A percentile compares a stretch with the other conserved stretches of the same genome.
These are phyloP conservation scores for Neuroterus valhalla DNA, from an alignment of 1,140 invertebrate species.

Conservation along the genomic window DNA sequence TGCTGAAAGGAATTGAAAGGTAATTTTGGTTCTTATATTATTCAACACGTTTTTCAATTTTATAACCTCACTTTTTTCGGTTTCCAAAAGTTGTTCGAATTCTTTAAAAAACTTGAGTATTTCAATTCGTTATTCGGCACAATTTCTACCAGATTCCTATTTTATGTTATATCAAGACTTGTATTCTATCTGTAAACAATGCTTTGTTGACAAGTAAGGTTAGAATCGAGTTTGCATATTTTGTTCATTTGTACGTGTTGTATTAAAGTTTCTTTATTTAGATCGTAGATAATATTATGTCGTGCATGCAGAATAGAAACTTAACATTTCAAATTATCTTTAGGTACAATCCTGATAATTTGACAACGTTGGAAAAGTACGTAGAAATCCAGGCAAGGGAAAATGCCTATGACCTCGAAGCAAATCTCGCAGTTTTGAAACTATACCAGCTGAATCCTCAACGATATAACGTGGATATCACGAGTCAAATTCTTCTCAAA, in stretches of 20 bases:
- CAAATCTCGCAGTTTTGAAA: slow-evolving; percentile 94
- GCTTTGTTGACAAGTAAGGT: background rate
- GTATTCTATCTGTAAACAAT: background rate
- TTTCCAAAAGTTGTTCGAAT: background rate
- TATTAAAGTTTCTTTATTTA: background rate
- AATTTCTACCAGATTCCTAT: slow-evolving; percentile 2
- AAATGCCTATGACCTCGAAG: slow-evolving; percentile 96
- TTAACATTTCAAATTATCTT: slow-evolving; percentile 44
- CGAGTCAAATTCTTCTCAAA: slow-evolving; percentile 91
- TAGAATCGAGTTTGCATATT: background rate
- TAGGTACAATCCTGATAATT: slow-evolving; percentile 96
- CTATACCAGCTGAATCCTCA: slow-evolving; percentile 96
- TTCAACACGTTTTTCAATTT: background rate
- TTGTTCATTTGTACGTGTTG: background rate
- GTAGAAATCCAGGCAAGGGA: slow-evolving; percentile 94
- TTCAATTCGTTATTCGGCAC: background rate
- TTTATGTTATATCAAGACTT: background rate
- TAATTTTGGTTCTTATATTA: slow-evolving; percentile 63
- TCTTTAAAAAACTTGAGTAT: background rate
- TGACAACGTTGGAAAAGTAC: slow-evolving; percentile 91
- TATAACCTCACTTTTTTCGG: background rate
- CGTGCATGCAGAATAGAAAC: background rate
- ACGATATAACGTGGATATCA: slow-evolving; percentile 89
- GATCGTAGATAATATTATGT: background rate
- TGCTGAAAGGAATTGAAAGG: slow-evolving; percentile 89